Evolutionary conservation across 2,888 invertebrate species (phyloP), one percentile per base, ranked within the genome.

Genomic region (Eilema depressum): DNA sequence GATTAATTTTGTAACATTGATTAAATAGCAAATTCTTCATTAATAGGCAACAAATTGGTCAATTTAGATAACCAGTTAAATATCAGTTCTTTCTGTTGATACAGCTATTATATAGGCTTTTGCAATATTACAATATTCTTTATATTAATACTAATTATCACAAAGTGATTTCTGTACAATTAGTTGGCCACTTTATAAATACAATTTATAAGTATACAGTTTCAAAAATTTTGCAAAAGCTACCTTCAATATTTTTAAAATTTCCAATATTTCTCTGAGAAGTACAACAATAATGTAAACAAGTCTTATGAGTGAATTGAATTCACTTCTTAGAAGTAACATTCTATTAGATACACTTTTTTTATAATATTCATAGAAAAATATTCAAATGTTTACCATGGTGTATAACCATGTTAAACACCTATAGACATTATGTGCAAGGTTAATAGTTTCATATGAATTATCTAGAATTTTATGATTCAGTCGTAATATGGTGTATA

Each of bases 101-200:
- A 74, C 75, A 78, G 74, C 74, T 77, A 78, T 64, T 80, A 79
- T 78, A 79, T 85, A 87, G 86, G 86, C 85, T 88, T 61, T 82
- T 83, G 80, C 64, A 74, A 83, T 80, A 79, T 83, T 82, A 82
- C 77, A 79, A 81, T 79, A 83, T 77, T 78, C 77, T 81, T 78
- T 74, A 69, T 53, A 73, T 74, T 84, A 85, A 86, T 82, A 85
- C 85, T 89, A 88, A 77, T 76, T 86, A 89, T 88, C 85, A 89
- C 85, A 84, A 86, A 75, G 81, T 82, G 76, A 82, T 79, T 53
- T 84, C 85, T 84, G 79, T 87, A 85, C 80, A 87, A 66, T 66
- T 53, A 84, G 78, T 89, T 90, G 87, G 89, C 88, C 85, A 83
- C 81, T 82, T 79, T 74, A 71, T 70, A 76, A 70, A 80, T 77